Base-by-base conservation (phyloP, 2,888 invertebrate species). In the Melieria omissa region DNA sequence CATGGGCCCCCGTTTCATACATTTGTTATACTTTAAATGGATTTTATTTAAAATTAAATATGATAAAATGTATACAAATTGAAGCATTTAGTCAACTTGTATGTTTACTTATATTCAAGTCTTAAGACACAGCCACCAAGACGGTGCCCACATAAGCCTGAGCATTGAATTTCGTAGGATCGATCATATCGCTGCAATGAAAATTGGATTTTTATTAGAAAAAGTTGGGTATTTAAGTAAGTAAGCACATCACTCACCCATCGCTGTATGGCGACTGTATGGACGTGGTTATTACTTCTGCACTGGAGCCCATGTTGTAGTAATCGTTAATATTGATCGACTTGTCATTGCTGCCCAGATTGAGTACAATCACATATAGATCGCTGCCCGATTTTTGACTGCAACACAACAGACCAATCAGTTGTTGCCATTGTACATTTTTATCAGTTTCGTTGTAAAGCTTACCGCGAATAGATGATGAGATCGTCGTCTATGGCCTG, bases 281-380 rank as follows among this genome's bases (percentile, higher is more conserved):
- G 0, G 86, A 86, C 9, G 84, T 82, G 65, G 86, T 86, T 0
- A 86, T 85, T 42, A 86, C 78, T 78, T 86, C 86, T 0, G 85
- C 81, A 54, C 79, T 72, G 4, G 72, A 61, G 1, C 83, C 82
- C 73, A 86, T 72, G 1, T 70, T 47, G 49, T 80, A 86, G 65
- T 82, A 76, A 9, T 74, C 57, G 42, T 83, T 88, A 2, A 91
- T 85, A 74, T 89, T 87, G 0, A 89, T 84, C 1, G 78, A 80
- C 78, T 89, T 88, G 42, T 88, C 83, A 14, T 80, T 81, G 5
- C 81, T 80, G 0, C 87, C 89, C 45, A 91, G 82, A 81, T 92
- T 92, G 73, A 90, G 85, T 7, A 90, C 79, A 16, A 90, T 82
- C 0, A 87, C 86, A 75, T 86, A 86, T 0, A 80, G 73, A 60